Conservation (phyloP, 1,140 invertebrate genomes). For the Nixonia krombeini region DNA sequence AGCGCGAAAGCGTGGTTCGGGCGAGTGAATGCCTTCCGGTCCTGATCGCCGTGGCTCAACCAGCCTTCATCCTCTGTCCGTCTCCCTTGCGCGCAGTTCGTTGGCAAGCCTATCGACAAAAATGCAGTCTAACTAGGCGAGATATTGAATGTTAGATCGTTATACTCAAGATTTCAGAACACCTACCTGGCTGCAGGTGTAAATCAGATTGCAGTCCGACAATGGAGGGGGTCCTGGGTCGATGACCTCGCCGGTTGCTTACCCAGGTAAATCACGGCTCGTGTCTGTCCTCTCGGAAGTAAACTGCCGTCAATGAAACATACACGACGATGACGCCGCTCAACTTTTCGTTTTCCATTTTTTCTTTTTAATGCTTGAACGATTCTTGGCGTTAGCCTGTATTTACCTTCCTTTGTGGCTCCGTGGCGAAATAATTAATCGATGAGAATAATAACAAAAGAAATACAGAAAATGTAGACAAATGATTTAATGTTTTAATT, state of each 20-base stretch:
- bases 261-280: constrained; percentile 36
- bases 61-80: no score
- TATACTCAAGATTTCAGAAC: constrained; percentile 27
- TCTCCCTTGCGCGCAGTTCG: no score
- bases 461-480: no score
- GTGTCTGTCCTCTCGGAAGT: background rate
- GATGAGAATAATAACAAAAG: no score
- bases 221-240: constrained; percentile 20
- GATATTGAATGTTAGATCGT: constrained; percentile 21
- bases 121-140: constrained; percentile 29
- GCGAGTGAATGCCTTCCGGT: no score
- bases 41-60: no score
- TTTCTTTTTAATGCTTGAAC: constrained; percentile 10
- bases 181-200: constrained; percentile 18
- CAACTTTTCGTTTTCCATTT: no score
- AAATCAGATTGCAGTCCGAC: constrained; percentile 33
- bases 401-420: constrained; percentile 1
- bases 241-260: constrained; percentile 27
- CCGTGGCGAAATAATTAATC: no score
- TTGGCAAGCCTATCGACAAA: no score
- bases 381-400: background rate
- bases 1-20: no score
- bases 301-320: constrained; percentile 11
- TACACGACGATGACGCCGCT: no score
- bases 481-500: no score